Percentiles rank a stretch among this genome's conserved stretches.
Evolutionary conservation across 53 echinoderm and acorn worm species (phyloP).

Genomic region (Henricia sp.): DNA sequence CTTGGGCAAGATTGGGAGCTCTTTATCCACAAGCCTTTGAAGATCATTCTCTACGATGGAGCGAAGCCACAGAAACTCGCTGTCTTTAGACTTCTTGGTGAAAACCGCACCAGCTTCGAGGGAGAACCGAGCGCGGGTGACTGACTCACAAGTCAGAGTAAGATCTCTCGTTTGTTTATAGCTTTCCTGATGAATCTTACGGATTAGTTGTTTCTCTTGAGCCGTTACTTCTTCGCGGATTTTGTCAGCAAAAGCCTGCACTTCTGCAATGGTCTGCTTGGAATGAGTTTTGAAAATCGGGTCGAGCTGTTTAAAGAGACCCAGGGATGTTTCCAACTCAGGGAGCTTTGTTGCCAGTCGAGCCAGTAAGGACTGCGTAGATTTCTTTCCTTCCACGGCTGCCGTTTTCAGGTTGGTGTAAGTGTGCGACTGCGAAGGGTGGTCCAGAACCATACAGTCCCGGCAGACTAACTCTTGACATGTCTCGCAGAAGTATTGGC

Average conservation of each 20-base stretch:
- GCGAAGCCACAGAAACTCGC: slow-evolving; percentile 38
- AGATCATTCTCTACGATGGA: neutral
- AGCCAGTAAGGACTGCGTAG: neutral
- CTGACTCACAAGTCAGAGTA: neutral
- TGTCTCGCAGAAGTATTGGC: slow-evolving; percentile 24
- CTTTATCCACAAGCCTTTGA: neutral
- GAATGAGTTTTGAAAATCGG: neutral
- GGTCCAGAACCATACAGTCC: slow-evolving; percentile 16
- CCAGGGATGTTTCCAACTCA: neutral
- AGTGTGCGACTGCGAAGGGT: neutral
- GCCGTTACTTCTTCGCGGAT: neutral
- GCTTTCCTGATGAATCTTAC: slow-evolving; percentile 26
- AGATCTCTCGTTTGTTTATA: slow-evolving; percentile 4
- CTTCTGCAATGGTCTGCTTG: neutral
- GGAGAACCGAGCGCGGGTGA: neutral
- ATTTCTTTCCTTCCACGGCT: neutral
- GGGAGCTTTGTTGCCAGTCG: slow-evolving; percentile 6
- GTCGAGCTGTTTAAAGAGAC: neutral
- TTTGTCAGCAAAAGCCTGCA: slow-evolving; percentile 1
- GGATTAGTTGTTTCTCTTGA: slow-evolving; percentile 22
- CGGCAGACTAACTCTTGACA: slow-evolving; percentile 19
- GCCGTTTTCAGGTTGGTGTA: slow-evolving; percentile 5
- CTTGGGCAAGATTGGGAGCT: too few relatives aligned
- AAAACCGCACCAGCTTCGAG: neutral
- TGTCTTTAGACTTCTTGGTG: slow-evolving; percentile 13